Conservation (phyloP, 2,797 vertebrate species). For the Halcyon chelicuti region DNA sequence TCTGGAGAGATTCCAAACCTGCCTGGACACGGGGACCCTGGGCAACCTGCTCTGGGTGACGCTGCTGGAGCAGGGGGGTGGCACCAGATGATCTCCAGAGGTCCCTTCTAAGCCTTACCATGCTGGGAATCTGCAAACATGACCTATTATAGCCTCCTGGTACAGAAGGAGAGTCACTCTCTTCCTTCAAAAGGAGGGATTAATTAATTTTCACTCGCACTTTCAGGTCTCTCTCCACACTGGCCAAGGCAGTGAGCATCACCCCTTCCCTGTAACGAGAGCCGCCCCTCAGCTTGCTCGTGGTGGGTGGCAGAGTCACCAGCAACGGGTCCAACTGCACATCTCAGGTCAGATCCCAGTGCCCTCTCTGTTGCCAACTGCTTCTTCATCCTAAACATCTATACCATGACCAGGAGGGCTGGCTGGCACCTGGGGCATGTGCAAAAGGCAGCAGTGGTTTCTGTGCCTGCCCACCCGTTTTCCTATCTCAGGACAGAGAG, state of each 20-base stretch:
- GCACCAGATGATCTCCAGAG: too few relatives aligned
- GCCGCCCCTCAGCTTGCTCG: neutral
- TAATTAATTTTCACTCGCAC: too few relatives aligned
- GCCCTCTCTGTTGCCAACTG: rapidly evolving
- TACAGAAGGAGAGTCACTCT: too few relatives aligned
- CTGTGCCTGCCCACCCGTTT: neutral
- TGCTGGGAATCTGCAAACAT: too few relatives aligned
- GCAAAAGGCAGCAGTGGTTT: neutral
- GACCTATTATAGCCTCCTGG: too few relatives aligned
- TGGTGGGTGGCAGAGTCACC: neutral
- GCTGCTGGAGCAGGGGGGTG: neutral
- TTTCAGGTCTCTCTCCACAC: too few relatives aligned
- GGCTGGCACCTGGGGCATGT: rapidly evolving
- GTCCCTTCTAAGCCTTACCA: too few relatives aligned
- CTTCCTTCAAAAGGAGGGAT: too few relatives aligned
- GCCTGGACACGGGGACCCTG: neutral
- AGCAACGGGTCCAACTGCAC: neutral
- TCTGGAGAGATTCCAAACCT: neutral
- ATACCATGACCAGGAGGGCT: neutral
- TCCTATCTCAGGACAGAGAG: neutral
- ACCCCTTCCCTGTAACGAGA: too few relatives aligned
- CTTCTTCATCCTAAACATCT: neutral
- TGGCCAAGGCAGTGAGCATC: too few relatives aligned
- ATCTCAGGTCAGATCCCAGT: neutral
- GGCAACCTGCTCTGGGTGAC: neutral